These are phyloP conservation scores for Cyprichromis sp. DNA, from an alignment of 2,113 vertebrate species.

Conservation along the genomic window DNA sequence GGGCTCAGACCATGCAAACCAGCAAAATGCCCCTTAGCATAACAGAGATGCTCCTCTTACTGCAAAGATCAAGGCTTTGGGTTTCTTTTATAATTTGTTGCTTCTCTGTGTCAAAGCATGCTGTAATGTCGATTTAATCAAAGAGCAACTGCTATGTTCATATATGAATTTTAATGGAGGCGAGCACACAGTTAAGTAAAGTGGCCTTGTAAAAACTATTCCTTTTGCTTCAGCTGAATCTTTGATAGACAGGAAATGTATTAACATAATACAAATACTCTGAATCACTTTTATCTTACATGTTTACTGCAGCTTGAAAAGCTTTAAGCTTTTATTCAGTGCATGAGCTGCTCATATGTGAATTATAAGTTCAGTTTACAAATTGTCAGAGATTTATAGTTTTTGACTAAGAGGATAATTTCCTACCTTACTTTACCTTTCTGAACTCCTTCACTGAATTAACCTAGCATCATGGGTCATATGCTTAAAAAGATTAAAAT, in stretches of 20 bases:
- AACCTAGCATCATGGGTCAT: neutral
- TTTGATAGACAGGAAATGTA: neutral
- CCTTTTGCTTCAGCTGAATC: neutral
- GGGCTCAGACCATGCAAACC: neutral
- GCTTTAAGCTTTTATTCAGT: constrained; percentile 2
- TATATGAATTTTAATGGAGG: neutral
- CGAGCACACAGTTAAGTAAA: neutral
- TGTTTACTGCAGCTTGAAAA: neutral
- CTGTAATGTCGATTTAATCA: neutral
- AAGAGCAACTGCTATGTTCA: neutral
- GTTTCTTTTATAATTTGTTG: neutral
- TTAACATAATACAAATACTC: neutral
- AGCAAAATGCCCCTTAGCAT: neutral
- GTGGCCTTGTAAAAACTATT: neutral
- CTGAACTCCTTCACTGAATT: neutral
- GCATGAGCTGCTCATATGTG: neutral
- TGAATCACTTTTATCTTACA: neutral
- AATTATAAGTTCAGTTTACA: neutral
- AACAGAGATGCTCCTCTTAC: neutral
- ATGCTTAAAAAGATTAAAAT: neutral
- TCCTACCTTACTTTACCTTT: neutral
- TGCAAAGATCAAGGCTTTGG: neutral
- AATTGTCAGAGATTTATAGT: neutral
- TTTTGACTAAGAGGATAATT: neutral
- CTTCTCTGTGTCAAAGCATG: neutral